A percentile compares a stretch with the other conserved stretches of the same genome.
These are phyloP conservation scores for Limenitis camilla DNA, from an alignment of 2,888 invertebrate genomes.

Conservation along the genomic window DNA sequence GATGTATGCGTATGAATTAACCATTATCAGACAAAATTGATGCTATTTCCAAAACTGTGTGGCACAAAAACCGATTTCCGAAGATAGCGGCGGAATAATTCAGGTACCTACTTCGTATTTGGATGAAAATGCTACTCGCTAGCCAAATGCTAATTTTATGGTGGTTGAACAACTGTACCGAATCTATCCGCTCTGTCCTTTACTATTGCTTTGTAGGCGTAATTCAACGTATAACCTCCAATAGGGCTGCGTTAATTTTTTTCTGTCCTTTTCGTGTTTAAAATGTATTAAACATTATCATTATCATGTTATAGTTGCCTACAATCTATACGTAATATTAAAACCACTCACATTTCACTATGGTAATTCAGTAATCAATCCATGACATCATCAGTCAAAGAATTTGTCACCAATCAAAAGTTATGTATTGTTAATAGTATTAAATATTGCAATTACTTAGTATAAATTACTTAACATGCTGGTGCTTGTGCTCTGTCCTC, in stretches of 20 bases:
- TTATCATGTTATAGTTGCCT: not conserved
- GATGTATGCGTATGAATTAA: too few species aligned
- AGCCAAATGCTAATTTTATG: constrained; percentile 75
- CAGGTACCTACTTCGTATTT: constrained; percentile 59
- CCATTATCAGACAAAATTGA: too few species aligned
- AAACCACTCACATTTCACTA: too few species aligned
- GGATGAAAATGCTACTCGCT: constrained; percentile 66
- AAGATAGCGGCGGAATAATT: constrained; percentile 65
- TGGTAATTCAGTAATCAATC: too few species aligned
- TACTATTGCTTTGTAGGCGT: constrained; percentile 64
- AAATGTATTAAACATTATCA: too few species aligned
- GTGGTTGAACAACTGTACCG: constrained; percentile 73
- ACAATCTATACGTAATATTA: not conserved
- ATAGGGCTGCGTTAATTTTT: constrained; percentile 17
- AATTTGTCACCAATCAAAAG: too few species aligned
- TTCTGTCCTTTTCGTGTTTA: not conserved
- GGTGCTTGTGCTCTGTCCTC: too few species aligned
- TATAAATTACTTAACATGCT: too few species aligned
- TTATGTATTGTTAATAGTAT: too few species aligned
- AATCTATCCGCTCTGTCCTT: constrained; percentile 61
- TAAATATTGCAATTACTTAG: too few species aligned
- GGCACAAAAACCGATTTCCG: constrained; percentile 34
- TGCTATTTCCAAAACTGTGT: not conserved
- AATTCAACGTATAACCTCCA: constrained; percentile 24
- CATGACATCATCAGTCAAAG: too few species aligned